Conservation (phyloP, 2,113 vertebrate genomes). For the Ptilonorhynchus violaceus region DNA sequence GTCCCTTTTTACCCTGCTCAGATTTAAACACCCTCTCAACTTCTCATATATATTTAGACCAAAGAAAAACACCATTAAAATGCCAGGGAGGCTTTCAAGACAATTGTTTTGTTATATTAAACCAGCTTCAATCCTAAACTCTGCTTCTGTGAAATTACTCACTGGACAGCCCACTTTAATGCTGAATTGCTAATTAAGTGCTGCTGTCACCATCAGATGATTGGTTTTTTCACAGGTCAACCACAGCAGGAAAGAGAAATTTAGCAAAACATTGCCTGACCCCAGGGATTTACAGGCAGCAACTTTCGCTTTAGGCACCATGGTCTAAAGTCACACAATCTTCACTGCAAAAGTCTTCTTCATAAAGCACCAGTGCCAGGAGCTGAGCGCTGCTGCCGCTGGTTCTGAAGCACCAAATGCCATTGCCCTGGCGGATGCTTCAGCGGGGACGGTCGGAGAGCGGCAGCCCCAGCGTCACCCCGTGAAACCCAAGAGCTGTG, state of each 20-base stretch:
- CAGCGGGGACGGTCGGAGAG: neutral
- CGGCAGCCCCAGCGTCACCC: neutral
- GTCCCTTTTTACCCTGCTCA: neutral
- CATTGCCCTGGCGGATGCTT: neutral
- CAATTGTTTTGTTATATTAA: neutral
- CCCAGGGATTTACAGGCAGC: neutral
- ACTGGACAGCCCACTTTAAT: neutral
- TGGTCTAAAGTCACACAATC: neutral
- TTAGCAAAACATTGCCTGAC: neutral
- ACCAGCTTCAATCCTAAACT: neutral
- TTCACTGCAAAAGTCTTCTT: neutral
- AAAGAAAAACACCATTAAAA: constrained; percentile 35
- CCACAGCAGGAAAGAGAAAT: neutral
- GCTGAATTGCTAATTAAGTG: neutral
- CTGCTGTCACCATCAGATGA: neutral
- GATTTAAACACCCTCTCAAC: neutral
- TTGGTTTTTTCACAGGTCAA: neutral
- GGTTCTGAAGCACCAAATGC: neutral
- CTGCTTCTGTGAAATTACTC: neutral
- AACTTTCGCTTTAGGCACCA: neutral
- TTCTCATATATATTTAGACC: neutral
- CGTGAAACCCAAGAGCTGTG: constrained; percentile 32
- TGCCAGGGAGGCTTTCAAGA: neutral
- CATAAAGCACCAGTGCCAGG: neutral
- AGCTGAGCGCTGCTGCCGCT: neutral